Percentiles rank a stretch among this genome's conserved stretches.
phyloP scores from a whole-genome alignment of 2,113 vertebrate genomes.

The Sylvia atricapilla region DNA sequence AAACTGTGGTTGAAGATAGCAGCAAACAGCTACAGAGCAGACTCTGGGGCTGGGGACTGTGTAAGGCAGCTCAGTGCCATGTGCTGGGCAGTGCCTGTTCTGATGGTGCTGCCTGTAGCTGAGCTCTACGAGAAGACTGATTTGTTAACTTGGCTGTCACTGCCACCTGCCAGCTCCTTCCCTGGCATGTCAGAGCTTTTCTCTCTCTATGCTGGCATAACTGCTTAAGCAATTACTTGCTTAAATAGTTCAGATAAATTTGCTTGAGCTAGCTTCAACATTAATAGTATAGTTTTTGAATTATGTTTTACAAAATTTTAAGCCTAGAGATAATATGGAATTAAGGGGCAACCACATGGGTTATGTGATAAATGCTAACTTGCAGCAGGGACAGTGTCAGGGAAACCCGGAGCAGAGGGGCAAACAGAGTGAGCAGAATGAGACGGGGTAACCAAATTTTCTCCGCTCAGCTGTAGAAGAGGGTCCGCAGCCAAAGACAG shows the following conservation, averaged over 20 bases:
- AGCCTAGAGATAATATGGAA: neutral
- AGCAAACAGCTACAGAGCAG: fast-evolving
- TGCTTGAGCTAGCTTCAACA: neutral
- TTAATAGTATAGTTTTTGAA: neutral
- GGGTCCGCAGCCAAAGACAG: neutral
- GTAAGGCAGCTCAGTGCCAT: neutral
- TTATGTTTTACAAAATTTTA: neutral
- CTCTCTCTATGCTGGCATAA: neutral
- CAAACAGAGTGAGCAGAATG: neutral
- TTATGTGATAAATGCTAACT: neutral
- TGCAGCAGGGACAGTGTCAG: neutral
- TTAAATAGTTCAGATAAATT: neutral
- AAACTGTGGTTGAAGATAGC: fast-evolving
- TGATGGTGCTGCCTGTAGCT: neutral
- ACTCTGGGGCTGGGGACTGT: neutral
- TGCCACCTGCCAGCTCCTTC: neutral
- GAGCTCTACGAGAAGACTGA: fast-evolving
- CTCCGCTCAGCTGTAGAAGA: neutral
- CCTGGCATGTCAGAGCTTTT: neutral
- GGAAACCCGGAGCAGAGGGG: neutral
- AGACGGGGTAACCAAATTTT: neutral
- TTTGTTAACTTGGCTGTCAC: neutral
- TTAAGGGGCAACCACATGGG: fast-evolving
- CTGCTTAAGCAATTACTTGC: neutral
- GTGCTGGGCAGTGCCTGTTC: fast-evolving